Evolutionary conservation across 2,113 vertebrate species (phyloP).

Genomic region (Pseudopodoces humilis): DNA sequence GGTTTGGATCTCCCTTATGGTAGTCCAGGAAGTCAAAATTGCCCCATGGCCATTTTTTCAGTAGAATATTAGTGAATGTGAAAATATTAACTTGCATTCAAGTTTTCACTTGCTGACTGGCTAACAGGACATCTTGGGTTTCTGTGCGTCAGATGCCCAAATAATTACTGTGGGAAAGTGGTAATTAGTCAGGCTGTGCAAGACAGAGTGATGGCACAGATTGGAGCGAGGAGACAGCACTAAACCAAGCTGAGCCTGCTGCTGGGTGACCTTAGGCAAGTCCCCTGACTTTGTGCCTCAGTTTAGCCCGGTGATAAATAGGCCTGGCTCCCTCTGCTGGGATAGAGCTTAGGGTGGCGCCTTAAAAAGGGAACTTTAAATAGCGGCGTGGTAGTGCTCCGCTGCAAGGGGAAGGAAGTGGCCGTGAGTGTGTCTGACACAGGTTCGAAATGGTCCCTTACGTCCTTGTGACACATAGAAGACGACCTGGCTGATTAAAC

Average conservation of each 20-base stretch:
- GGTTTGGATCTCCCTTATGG: not conserved
- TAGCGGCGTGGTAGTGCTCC: rapidly evolving
- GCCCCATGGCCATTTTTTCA: rapidly evolving
- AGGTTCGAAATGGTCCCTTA: not conserved
- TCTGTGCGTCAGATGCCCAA: not conserved
- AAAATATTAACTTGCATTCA: not conserved
- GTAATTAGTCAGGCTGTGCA: not conserved
- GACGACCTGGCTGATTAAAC: not conserved
- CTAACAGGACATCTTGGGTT: not conserved
- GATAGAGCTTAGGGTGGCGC: not conserved
- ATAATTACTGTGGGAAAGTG: not conserved
- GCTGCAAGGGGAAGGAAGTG: not conserved
- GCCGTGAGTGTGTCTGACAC: rapidly evolving
- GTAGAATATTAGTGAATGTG: not conserved
- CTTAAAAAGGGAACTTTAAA: not conserved
- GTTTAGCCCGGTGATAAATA: not conserved
- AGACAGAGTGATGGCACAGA: not conserved
- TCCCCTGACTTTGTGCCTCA: not conserved
- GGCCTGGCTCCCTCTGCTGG: not conserved
- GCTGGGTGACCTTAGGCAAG: not conserved
- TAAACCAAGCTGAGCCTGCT: not conserved
- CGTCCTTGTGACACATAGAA: not conserved
- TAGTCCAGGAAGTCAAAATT: not conserved
- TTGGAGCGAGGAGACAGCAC: not conserved
- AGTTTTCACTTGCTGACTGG: not conserved